Percentiles rank a stretch among this genome's conserved stretches.
Conservation (phyloP, 2,113 vertebrate genomes). For the Caranx melampygus region DNA sequence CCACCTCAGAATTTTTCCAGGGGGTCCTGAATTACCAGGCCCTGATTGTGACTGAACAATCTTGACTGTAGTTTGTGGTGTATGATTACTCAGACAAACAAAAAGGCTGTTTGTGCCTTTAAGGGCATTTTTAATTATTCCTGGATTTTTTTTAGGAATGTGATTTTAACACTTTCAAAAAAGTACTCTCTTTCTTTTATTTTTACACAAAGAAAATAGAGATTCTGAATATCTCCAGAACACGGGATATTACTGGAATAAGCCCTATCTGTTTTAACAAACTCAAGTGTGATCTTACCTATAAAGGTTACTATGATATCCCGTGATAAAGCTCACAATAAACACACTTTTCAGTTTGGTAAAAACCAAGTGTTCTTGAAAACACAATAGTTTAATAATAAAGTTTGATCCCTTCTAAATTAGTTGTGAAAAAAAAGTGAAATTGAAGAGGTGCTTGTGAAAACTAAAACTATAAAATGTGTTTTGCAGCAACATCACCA, state of each 20-base stretch:
- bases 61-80: not conserved
- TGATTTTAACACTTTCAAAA: too few relatives aligned
- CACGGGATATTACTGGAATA: not conserved
- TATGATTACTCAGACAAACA: not conserved
- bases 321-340: not conserved
- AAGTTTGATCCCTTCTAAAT: too few relatives aligned
- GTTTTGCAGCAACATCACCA: slow-evolving; percentile 39
- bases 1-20: too few relatives aligned
- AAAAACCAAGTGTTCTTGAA: not conserved
- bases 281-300: not conserved
- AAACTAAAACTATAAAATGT: not conserved
- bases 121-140: not conserved
- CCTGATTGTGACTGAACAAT: not conserved
- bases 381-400: too few relatives aligned
- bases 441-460: too few relatives aligned
- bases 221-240: not conserved
- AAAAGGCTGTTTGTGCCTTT: not conserved
- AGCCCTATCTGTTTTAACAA: too few relatives aligned
- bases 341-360: not conserved
- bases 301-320: not conserved
- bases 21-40: too few relatives aligned
- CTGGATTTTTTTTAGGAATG: too few relatives aligned
- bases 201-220: too few relatives aligned
- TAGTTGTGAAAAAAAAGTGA: too few relatives aligned
- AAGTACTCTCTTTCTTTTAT: too few relatives aligned